Base-by-base conservation (phyloP, 2,113 vertebrate species). In the Gasterosteus nipponicus region DNA sequence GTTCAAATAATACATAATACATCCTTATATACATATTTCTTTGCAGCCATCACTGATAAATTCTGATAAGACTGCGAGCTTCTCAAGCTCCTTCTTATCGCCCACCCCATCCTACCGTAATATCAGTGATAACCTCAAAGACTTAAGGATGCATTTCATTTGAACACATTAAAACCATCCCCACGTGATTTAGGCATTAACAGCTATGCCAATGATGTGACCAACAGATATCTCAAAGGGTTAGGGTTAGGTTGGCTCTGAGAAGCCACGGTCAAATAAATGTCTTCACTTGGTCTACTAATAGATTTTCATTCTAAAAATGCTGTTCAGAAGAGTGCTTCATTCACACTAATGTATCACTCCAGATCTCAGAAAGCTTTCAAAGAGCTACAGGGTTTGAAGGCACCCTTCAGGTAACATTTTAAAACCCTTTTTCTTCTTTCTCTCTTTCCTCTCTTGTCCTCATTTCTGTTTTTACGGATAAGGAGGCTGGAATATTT, bases 1-100 rank as follows among this genome's bases (percentile, higher is more conserved):
- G 88, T 87, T 89, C 86, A 90, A 90, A 87, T 87, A 73, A 67
- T 74, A 33, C 66, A 80, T 57, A 77, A 75, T 89, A 86, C 87
- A 90, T 89, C 80, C 83, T 85, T 59, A 42, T 61, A 56, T 51
- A 69, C 12, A 61, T 65, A 56, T 29, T 49, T 82, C 78, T 83
- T 81, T 85, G 73, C 46, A 22, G 64, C 54, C 44, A 76, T 89
- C 85, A 56, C 82, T 91, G 87, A 85, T 85, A 58, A 56, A 16
- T 51, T 38, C 29, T 61, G 82, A 79, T 82, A 81, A 86, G 76
- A 85, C 12, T 47, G 53, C 42, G 74, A 82, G 67, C 16, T 66
- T 80, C 86, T 26, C 22, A 26, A 26, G 39, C 42, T 38, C 64
- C 77, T 83, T 83, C 85, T 89, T 84, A 51, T 47, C 5, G 11